Evolutionary conservation across 2,888 invertebrate genomes (phyloP).

Genomic region (Cheilosia variabilis): DNA sequence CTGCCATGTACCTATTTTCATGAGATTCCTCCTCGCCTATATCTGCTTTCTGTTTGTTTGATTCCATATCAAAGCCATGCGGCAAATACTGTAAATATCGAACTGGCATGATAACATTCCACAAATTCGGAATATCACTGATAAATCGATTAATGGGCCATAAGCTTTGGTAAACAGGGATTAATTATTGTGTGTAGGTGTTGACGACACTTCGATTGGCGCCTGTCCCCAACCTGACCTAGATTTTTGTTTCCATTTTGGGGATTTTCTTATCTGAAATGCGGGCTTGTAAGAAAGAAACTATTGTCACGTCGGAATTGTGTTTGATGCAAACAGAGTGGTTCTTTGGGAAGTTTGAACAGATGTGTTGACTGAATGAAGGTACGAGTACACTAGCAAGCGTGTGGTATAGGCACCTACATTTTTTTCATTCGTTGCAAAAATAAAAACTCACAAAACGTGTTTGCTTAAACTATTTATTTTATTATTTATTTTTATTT

Average conservation of each 20-base stretch:
- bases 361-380: background rate
- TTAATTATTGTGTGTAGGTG: background rate
- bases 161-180: background rate
- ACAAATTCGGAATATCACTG: background rate
- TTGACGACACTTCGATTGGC: background rate
- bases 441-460: no score
- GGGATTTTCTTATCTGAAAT: constrained; percentile 7
- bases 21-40: background rate
- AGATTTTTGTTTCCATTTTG: background rate
- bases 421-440: no score
- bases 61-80: background rate
- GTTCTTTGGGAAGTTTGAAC: background rate
- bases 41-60: background rate
- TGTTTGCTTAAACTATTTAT: no score
- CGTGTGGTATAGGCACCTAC: no score
- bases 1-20: background rate
- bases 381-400: background rate
- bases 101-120: constrained; percentile 9
- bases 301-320: background rate
- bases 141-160: background rate
- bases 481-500: no score
- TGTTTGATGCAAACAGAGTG: background rate
- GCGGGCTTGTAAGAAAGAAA: background rate
- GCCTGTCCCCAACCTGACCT: constrained; percentile 8
- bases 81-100: constrained; percentile 1